phyloP scores from a whole-genome alignment of 2,113 vertebrate species.

The Oryzias melastigma region DNA sequence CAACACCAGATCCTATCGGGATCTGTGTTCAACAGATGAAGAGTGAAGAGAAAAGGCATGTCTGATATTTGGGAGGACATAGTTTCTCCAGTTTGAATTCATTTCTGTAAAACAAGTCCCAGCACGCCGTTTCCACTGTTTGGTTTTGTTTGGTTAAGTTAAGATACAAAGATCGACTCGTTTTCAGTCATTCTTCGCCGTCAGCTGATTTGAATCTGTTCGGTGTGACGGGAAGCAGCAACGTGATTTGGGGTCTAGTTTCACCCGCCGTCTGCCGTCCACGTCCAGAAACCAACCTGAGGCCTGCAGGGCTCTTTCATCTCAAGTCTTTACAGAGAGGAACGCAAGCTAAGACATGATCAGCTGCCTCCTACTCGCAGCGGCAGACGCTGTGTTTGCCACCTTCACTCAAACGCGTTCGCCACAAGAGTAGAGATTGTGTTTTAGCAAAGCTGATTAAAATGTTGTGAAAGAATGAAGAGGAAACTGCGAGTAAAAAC shows the following conservation, averaged over 20 bases:
- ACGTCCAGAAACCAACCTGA: slow-evolving; percentile 4
- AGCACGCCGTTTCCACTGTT: slow-evolving; percentile 57
- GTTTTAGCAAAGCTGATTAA: too few relatives aligned
- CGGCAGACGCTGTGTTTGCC: slow-evolving; percentile 8
- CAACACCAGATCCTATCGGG: slow-evolving; percentile 38
- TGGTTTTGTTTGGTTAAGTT: slow-evolving; percentile 49
- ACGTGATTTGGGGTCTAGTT: slow-evolving; percentile 22
- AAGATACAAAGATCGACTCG: slow-evolving; percentile 48
- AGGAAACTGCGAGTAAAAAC: too few relatives aligned
- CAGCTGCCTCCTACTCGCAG: slow-evolving; percentile 16
- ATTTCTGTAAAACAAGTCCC: slow-evolving; percentile 56
- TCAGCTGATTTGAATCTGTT: slow-evolving; percentile 49
- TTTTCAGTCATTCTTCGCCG: slow-evolving; percentile 2
- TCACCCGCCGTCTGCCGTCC: slow-evolving; percentile 21
- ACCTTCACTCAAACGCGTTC: slow-evolving; percentile 12
- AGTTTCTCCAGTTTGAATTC: slow-evolving; percentile 43
- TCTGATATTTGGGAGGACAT: too few relatives aligned
- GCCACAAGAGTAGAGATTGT: too few relatives aligned
- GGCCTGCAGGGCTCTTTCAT: slow-evolving; percentile 28
- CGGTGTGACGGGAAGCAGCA: background rate
- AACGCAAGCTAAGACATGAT: slow-evolving; percentile 58
- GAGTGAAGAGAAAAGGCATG: background rate
- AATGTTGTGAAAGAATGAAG: too few relatives aligned
- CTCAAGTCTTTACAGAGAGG: slow-evolving; percentile 24
- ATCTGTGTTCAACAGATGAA: slow-evolving; percentile 7